These are phyloP conservation scores for Lineus longissimus DNA, from an alignment of 1,140 invertebrate species.

Conservation along the genomic window DNA sequence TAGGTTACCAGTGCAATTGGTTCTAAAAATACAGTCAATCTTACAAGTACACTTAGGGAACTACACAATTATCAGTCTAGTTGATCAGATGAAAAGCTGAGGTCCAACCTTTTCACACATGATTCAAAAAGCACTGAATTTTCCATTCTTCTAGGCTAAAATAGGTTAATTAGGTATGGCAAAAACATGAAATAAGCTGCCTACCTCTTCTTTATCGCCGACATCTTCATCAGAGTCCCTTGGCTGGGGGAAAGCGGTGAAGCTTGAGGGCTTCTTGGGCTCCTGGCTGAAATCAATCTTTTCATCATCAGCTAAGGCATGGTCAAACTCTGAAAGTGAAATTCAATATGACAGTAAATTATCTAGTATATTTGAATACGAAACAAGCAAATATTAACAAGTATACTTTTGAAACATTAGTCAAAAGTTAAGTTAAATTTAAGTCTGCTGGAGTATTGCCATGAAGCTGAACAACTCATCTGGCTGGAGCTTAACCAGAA, in stretches of 20 bases:
- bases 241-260: conserved; percentile 47
- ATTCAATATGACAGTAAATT: background rate
- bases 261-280: conserved; percentile 40
- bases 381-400: background rate
- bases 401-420: background rate
- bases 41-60: conserved; percentile 2
- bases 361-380: background rate
- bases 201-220: conserved; percentile 37
- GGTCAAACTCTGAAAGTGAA: conserved; percentile 27
- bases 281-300: conserved; percentile 17
- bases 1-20: background rate
- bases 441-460: too few relatives aligned
- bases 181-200: background rate
- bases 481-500: too few relatives aligned
- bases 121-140: background rate
- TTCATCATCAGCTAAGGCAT: conserved; percentile 12
- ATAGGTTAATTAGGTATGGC: background rate
- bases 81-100: conserved; percentile 10
- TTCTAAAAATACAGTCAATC: background rate
- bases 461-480: too few relatives aligned
- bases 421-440: too few relatives aligned
- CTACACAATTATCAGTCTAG: conserved; percentile 25
- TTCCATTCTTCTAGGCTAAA: conserved; percentile 3
- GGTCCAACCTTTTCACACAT: too few relatives aligned
- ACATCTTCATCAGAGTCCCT: conserved; percentile 45